phyloP scores from a whole-genome alignment of 2,113 vertebrate species.

The Potamarius usumacintae region DNA sequence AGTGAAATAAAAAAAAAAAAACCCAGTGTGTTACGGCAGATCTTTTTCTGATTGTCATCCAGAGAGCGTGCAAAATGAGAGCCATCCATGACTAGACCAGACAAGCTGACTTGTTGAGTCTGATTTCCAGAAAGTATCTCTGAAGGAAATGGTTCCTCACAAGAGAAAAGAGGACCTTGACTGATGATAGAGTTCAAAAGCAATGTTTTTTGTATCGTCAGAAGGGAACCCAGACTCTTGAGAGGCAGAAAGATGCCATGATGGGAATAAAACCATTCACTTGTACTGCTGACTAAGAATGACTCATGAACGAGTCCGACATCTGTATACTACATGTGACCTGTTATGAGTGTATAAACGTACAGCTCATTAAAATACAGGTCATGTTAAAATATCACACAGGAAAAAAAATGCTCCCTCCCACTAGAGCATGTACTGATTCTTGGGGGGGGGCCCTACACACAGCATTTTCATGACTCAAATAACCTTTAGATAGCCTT shows the following conservation, averaged over 20 bases:
- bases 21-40: not conserved
- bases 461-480: constrained; percentile 1
- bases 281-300: not conserved
- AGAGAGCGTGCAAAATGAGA: not conserved
- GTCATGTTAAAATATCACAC: not conserved
- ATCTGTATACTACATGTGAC: not conserved
- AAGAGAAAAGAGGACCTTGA: constrained; percentile 1
- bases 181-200: not conserved
- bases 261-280: not conserved
- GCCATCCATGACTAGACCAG: not conserved
- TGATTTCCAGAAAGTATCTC: not conserved
- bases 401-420: not conserved
- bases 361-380: not conserved
- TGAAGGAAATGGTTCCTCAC: not conserved
- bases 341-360: not conserved
- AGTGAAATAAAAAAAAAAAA: not conserved
- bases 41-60: not conserved
- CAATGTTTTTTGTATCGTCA: not conserved
- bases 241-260: not conserved
- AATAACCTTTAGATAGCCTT: constrained; percentile 16
- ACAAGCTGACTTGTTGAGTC: not conserved
- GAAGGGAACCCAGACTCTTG: not conserved
- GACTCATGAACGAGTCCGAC: not conserved
- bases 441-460: not conserved
- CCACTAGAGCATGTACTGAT: not conserved